A percentile compares a stretch with the other conserved stretches of the same genome.
phyloP scores from a whole-genome alignment of 2,113 vertebrate species.

The Ovis aries region DNA sequence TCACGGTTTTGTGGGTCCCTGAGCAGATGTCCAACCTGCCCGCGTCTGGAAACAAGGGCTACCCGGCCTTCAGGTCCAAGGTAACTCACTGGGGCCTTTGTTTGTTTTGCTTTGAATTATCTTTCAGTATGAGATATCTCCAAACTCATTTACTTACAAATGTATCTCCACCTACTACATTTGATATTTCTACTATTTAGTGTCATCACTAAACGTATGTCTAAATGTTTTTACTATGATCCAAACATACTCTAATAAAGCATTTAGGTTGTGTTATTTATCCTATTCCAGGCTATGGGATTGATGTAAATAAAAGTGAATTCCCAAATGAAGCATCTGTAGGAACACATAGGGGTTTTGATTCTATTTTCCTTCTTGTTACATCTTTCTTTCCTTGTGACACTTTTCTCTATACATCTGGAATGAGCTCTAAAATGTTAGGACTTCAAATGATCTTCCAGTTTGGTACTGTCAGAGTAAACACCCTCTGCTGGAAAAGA shows the following conservation, averaged over 20 bases:
- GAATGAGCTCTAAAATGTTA: neutral
- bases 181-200: neutral
- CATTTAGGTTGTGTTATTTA: neutral
- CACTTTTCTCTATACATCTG: neutral
- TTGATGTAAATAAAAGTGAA: neutral
- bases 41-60: neutral
- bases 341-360: neutral
- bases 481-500: neutral
- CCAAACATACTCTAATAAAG: neutral
- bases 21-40: neutral
- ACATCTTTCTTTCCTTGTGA: neutral
- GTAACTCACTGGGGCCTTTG: neutral
- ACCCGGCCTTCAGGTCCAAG: neutral
- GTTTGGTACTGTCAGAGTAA: neutral
- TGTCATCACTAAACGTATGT: neutral
- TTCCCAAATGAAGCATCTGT: neutral
- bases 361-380: neutral
- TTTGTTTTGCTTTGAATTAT: slow-evolving; percentile 12
- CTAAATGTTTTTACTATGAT: neutral
- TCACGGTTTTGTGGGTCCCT: neutral
- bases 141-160: neutral
- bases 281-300: neutral
- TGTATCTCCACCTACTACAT: neutral
- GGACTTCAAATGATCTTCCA: neutral
- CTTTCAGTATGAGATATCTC: neutral